Evolutionary conservation across 2,797 vertebrate genomes (phyloP), one percentile per base, ranked within the genome.

Genomic region (Cuculus canorus): DNA sequence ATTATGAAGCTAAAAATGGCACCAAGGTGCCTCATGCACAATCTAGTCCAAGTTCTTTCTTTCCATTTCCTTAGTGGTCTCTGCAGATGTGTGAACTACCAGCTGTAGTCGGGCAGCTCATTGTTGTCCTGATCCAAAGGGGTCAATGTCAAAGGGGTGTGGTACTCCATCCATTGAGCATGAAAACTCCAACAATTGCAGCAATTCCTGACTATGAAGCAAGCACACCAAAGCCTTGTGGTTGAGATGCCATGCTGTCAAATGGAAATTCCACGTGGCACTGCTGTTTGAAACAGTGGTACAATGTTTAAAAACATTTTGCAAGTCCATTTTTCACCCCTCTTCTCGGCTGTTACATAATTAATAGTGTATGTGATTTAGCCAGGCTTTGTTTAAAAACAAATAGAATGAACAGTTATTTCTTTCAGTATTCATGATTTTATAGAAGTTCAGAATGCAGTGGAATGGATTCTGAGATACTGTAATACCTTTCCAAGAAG

Each of bases 81-180:
- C 12, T 28, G 72, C 30, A 75, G 48, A 27, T 41, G 5, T 13
- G 14, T 32, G 10, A 27, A n/a, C 17, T 79, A 35, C 4, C 7
- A 14, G 28, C 3, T 33, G 7, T 25, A 35, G 17, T 7, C 23
- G 3, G 8, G 8, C 14, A 19, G 25, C 33, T 63, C 30, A 21
- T 1, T 45, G 56, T 11, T 11, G 25, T 47, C 80, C 52, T 52
- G 9, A 9, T 78, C 56, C 50, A 54, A 48, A 60, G 37, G 35
- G 2, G n/a, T 53, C 25, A 53, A 13, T 2, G 2, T 35, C 48
- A 53, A 70, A 64, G 35, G 11, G 30, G 4, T 21, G 37, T 6
- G 13, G 19, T 4, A 5, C 14, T 65, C 33, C 25, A 27, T 61
- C 56, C 1, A 0, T 33, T 79, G 41, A 43, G 18, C 2, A 2